Evolutionary conservation across 2,888 invertebrate genomes (phyloP).

Genomic region (Oxycera nigricornis): DNA sequence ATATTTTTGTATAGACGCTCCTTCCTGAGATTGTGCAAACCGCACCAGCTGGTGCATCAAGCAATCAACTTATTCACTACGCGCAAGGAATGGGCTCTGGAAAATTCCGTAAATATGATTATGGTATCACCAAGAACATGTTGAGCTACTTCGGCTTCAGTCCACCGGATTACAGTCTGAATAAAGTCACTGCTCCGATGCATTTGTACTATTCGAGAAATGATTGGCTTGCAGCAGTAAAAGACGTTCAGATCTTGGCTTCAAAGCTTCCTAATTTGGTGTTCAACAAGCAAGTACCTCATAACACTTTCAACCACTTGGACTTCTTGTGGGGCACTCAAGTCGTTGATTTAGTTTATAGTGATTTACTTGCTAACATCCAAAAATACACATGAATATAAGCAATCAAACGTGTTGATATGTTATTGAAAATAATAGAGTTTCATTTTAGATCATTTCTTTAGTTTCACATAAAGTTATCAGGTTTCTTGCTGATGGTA

Average conservation of each 20-base stretch:
- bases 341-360: constrained; percentile 38
- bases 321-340: constrained; percentile 63
- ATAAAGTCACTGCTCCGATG: constrained; percentile 65
- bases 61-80: constrained; percentile 71
- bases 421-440: no score
- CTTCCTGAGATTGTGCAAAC: constrained; percentile 67
- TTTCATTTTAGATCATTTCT: no score
- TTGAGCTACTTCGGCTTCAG: constrained; percentile 61
- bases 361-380: constrained; percentile 37
- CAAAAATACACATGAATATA: constrained; percentile 52
- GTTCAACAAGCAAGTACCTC: constrained; percentile 60
- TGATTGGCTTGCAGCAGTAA: constrained; percentile 66
- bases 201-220: constrained; percentile 67
- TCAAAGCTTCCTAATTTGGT: constrained; percentile 40
- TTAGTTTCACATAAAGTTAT: no score
- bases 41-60: constrained; percentile 70
- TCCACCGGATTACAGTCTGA: constrained; percentile 66
- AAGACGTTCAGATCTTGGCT: constrained; percentile 60
- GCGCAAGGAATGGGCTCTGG: constrained; percentile 62
- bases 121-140: constrained; percentile 63
- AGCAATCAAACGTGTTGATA: no score
- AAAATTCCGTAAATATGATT: constrained; percentile 64
- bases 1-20: constrained; percentile 62
- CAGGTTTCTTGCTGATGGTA: no score
- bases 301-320: constrained; percentile 65